Evolutionary conservation across 1,140 invertebrate species (phyloP), one percentile per base, ranked within the genome.

Genomic region (Drosophila parvula): DNA sequence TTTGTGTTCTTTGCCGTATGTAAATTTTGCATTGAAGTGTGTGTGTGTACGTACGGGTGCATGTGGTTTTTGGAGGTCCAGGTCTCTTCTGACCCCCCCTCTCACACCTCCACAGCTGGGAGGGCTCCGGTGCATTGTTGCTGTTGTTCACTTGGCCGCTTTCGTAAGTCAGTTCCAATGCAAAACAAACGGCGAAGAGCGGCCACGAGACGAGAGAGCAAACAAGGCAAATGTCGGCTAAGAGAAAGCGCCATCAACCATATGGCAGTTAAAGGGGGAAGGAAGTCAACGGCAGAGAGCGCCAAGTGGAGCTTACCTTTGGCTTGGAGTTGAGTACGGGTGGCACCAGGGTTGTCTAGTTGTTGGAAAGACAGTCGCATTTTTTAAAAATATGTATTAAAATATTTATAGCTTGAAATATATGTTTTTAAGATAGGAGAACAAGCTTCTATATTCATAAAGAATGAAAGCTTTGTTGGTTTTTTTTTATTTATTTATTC

Each of bases 1-100:
- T 64, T 68, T 62, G 51, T 62, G 57, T 67, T 68, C 68, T 69
- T 56, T 70, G 28, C 32, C 70, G 77, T 83, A 79, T 79, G 82
- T 78, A 86, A 85, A 86, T 81, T 78, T 81, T 78, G 57, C 79
- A 81, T 81, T 81, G 74, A 81, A 78, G 76, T 67, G 65, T 81
- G 64, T 62, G 55, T 22, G 58, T 77, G 41, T 58, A 58, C 51
- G 36, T 70, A 48, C 30, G 43, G 32, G 18, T 59, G 28, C 63
- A 47, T 53, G 64, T 62, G 55, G 64, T 60, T 61, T 86, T 78
- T 86, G 74, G 69, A 81, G 78, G 74, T 85, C 82, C 80, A 83
- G 63, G 69, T 67, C 78, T 68, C 30, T 59, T 43, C 32, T 27
- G n/a, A 38, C 18, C 22, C 32, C 27, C 10, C n/a, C 0, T 27